A percentile compares a stretch with the other conserved stretches of the same genome.
Conservation (phyloP, 2,113 vertebrate genomes). For the Egretta garzetta region DNA sequence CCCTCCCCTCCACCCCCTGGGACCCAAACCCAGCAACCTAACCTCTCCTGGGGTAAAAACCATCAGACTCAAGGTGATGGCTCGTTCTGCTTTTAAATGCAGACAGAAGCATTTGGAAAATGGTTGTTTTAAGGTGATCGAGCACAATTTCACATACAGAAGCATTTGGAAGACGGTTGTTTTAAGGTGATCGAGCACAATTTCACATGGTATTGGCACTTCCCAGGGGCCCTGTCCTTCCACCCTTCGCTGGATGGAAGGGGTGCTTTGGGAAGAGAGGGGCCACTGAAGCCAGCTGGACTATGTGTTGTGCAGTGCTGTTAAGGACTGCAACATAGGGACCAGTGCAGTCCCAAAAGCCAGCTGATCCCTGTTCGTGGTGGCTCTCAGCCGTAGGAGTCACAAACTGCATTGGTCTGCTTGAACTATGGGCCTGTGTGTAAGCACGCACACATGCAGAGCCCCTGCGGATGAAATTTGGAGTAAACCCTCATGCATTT, state of each 20-base stretch:
- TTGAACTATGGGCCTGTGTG: accelerated
- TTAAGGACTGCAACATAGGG: not conserved
- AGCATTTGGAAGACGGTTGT: not conserved
- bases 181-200: not conserved
- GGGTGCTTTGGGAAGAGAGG: not conserved
- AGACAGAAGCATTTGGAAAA: not conserved
- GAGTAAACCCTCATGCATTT: not conserved
- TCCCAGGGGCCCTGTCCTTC: not conserved
- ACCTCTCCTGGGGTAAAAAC: not conserved
- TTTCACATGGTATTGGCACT: not conserved
- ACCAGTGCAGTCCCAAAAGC: not conserved
- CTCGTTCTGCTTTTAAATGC: not conserved
- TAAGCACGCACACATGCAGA: not conserved
- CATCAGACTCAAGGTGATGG: not conserved
- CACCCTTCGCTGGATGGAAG: not conserved
- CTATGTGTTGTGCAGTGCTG: not conserved
- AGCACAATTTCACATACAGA: not conserved
- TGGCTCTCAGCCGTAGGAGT: not conserved
- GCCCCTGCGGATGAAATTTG: not conserved
- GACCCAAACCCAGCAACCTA: not conserved
- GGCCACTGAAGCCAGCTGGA: not conserved
- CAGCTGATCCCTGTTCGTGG: not conserved
- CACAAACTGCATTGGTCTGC: not conserved
- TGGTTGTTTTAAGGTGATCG: not conserved
- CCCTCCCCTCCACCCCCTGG: not conserved